Percentiles rank a stretch among this genome's conserved stretches.
Evolutionary conservation across 1,140 invertebrate genomes (phyloP).

Genomic region (Eciton burchellii): DNA sequence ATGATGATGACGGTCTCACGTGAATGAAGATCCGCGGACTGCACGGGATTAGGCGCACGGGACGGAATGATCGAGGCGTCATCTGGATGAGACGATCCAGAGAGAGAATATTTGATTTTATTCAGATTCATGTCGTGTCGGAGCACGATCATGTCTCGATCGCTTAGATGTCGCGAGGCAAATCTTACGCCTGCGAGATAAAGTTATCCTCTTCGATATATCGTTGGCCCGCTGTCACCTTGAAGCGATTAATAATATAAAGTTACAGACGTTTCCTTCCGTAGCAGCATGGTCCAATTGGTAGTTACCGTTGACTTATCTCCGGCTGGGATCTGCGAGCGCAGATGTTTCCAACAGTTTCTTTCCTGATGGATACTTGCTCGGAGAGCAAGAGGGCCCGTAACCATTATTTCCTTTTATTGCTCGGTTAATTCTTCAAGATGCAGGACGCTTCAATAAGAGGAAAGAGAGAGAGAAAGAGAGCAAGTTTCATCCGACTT

Average conservation of each 20-base stretch:
- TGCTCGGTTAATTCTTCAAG: background rate
- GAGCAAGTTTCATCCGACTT: background rate
- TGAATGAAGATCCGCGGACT: background rate
- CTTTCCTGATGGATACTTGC: slow-evolving; percentile 38
- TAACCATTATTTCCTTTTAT: slow-evolving; percentile 32
- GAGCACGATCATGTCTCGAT: too few relatives aligned
- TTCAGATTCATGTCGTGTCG: too few relatives aligned
- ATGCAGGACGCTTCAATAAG: slow-evolving; percentile 3
- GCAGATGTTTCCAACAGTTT: slow-evolving; percentile 35
- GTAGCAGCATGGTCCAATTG: slow-evolving; percentile 20
- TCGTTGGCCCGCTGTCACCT: slow-evolving; percentile 37
- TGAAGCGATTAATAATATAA: slow-evolving; percentile 30
- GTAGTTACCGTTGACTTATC: slow-evolving; percentile 40
- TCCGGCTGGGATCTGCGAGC: background rate
- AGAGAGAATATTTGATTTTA: too few relatives aligned
- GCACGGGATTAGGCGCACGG: background rate
- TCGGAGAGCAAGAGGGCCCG: too few relatives aligned
- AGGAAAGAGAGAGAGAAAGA: too few relatives aligned
- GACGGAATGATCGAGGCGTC: too few relatives aligned
- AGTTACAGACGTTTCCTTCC: slow-evolving; percentile 1
- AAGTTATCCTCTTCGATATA: slow-evolving; percentile 38
- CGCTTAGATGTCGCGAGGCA: background rate
- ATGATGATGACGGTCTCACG: background rate
- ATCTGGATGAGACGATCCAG: too few relatives aligned
- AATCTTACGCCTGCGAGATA: slow-evolving; percentile 3